Evolutionary conservation across 2,113 vertebrate genomes (phyloP).

Genomic region (Callorhinus ursinus): DNA sequence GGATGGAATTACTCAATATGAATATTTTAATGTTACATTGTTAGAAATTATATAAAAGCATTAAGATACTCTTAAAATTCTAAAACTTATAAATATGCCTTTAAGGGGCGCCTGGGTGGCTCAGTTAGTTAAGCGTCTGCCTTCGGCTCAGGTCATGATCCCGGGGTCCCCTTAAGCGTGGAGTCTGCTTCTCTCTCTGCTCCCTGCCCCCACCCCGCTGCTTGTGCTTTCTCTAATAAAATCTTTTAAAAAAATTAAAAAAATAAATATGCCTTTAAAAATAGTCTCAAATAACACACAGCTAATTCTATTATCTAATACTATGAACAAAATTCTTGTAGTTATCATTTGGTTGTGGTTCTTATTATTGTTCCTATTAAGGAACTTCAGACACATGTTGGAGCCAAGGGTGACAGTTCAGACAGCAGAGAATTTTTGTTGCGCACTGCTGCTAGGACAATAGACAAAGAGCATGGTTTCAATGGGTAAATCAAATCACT

Average conservation of each 20-base stretch:
- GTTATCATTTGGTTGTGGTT: neutral
- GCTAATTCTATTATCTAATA: neutral
- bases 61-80: constrained; percentile 14
- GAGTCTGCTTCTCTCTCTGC: neutral
- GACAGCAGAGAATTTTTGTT: neutral
- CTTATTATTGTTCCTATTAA: neutral
- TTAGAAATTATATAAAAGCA: neutral
- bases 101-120: neutral
- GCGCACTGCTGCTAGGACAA: neutral
- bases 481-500: neutral
- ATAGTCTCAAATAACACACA: neutral
- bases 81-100: neutral
- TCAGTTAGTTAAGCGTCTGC: neutral
- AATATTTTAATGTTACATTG: neutral
- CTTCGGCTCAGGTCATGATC: too few relatives aligned
- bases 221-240: neutral
- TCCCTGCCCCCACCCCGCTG: too few relatives aligned
- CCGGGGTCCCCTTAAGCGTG: too few relatives aligned
- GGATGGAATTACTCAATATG: neutral
- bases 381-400: neutral
- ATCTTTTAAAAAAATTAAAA: too few relatives aligned
- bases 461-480: neutral
- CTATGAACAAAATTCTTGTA: neutral
- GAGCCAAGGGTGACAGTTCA: neutral
- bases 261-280: neutral